phyloP scores from a whole-genome alignment of 2,888 invertebrate genomes.

The Archips crataeganus region DNA sequence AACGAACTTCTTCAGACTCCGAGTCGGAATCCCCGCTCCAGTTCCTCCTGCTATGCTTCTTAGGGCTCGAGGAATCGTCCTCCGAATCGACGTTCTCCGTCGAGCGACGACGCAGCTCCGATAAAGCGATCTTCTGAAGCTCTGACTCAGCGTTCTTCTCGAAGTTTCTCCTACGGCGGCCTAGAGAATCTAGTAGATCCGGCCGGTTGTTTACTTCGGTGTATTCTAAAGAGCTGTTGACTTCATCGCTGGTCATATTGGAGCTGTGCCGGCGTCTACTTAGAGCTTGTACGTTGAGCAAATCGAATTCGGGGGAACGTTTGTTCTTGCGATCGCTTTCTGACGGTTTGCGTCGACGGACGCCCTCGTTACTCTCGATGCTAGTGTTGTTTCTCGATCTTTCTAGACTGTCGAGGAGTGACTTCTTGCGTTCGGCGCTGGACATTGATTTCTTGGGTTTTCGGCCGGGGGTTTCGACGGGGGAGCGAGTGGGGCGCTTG shows the following conservation, averaged over 20 bases:
- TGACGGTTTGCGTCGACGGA: constrained; percentile 71
- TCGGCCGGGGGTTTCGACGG: constrained; percentile 71
- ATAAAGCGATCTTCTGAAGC: constrained; percentile 72
- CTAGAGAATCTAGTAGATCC: constrained; percentile 77
- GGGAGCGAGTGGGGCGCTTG: constrained; percentile 73
- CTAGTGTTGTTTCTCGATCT: constrained; percentile 80
- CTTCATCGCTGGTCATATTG: constrained; percentile 80
- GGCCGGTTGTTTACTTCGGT: constrained; percentile 81
- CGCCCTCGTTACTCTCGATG: constrained; percentile 79
- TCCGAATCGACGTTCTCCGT: constrained; percentile 77
- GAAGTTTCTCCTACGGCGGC: constrained; percentile 62
- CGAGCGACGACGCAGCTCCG: constrained; percentile 76
- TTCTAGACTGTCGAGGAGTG: constrained; percentile 78
- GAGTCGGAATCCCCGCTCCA: constrained; percentile 86
- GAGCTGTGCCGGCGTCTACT: constrained; percentile 79
- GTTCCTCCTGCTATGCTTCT: constrained; percentile 68
- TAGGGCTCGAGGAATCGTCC: constrained; percentile 71
- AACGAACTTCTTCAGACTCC: constrained; percentile 88
- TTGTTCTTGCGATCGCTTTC: constrained; percentile 75
- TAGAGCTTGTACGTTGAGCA: constrained; percentile 74
- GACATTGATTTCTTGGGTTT: constrained; percentile 83
- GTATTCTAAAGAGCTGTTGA: constrained; percentile 81
- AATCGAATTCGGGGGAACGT: constrained; percentile 79
- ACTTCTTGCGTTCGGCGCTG: constrained; percentile 81
- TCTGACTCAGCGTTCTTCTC: constrained; percentile 71